Conservation (phyloP, 2,888 invertebrate genomes). For the Podotricha telesiphe region DNA sequence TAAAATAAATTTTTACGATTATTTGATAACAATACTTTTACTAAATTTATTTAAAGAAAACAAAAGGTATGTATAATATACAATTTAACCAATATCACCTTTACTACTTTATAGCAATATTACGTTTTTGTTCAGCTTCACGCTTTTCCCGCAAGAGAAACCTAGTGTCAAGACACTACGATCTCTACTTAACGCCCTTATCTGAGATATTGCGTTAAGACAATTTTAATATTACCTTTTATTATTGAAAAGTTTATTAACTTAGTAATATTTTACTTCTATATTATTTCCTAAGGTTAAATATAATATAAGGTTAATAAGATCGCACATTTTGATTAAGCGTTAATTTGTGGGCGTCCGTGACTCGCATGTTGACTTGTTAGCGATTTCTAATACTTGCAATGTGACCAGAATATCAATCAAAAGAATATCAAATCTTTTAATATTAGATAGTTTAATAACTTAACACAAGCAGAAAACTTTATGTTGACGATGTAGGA, state of each 20-base stretch:
- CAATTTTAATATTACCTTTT: neutral
- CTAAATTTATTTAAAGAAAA: neutral
- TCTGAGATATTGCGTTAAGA: too few species aligned
- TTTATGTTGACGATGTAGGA: too few species aligned
- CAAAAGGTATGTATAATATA: neutral
- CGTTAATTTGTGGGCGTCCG: slow-evolving; percentile 35
- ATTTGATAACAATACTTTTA: neutral
- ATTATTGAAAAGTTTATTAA: neutral
- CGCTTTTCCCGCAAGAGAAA: too few species aligned
- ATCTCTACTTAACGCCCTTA: too few species aligned
- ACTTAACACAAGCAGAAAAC: neutral
- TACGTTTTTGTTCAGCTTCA: too few species aligned
- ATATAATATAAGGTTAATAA: slow-evolving; percentile 8
- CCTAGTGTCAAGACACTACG: too few species aligned
- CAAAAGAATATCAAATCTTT: too few species aligned
- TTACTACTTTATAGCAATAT: too few species aligned
- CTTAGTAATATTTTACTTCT: too few species aligned
- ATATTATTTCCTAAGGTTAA: neutral
- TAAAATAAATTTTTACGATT: neutral
- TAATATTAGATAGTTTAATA: neutral
- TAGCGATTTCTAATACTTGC: neutral
- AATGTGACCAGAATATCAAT: neutral
- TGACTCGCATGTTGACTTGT: slow-evolving; percentile 24
- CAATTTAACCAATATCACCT: too few species aligned
- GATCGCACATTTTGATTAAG: slow-evolving; percentile 30